Evolutionary conservation across 2,797 vertebrate species (phyloP).

Genomic region (Myiothlypis coronata): DNA sequence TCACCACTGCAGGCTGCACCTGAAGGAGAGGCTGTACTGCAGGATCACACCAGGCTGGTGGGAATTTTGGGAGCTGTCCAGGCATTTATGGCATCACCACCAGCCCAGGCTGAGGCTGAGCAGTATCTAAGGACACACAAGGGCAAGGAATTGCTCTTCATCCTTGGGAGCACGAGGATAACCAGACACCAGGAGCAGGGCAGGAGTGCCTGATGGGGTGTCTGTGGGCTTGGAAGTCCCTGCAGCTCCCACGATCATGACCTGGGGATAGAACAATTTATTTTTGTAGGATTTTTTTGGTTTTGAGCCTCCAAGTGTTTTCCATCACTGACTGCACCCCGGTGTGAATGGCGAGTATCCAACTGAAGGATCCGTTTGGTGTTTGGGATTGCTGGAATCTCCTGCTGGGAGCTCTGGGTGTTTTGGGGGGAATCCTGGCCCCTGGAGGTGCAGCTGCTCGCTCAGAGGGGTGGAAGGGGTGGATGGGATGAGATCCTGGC

Average conservation of each 20-base stretch:
- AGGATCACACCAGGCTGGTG: not conserved
- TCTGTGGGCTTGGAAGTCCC: no score
- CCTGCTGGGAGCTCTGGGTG: fast-evolving
- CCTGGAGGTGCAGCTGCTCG: fast-evolving
- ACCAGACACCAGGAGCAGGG: fast-evolving
- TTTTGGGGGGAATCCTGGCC: no score
- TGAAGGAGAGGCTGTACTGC: fast-evolving
- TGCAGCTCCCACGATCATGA: fast-evolving
- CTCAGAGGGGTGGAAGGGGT: not conserved
- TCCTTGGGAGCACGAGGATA: not conserved
- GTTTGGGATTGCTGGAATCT: not conserved
- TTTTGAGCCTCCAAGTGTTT: not conserved
- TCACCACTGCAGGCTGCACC: not conserved
- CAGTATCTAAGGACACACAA: fast-evolving
- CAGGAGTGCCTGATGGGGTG: fast-evolving
- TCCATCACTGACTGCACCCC: fast-evolving
- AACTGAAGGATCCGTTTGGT: fast-evolving
- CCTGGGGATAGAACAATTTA: fast-evolving
- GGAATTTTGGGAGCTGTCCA: not conserved
- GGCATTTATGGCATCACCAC: not conserved
- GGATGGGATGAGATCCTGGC: not conserved
- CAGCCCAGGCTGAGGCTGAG: not conserved
- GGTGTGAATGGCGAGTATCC: fast-evolving
- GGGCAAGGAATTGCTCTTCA: fast-evolving
- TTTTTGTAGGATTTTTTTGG: no score